Evolutionary conservation across 2,113 vertebrate species (phyloP).

Genomic region (Pomatostomus ruficeps): DNA sequence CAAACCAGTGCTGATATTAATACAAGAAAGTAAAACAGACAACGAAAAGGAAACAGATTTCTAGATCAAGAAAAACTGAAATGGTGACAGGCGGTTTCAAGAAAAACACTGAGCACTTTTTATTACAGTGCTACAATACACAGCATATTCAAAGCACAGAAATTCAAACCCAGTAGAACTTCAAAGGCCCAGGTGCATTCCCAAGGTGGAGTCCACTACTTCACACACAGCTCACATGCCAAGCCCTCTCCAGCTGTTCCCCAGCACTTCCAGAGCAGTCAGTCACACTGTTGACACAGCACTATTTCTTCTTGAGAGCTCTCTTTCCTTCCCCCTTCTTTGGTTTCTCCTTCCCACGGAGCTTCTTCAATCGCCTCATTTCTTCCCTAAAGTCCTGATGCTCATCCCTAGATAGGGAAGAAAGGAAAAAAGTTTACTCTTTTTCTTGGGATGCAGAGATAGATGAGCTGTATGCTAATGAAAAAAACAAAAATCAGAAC

Average conservation of each 20-base stretch:
- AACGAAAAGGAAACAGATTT: background rate
- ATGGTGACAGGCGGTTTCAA: background rate
- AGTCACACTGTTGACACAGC: background rate
- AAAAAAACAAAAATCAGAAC: background rate
- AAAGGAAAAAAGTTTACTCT: background rate
- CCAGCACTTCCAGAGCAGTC: background rate
- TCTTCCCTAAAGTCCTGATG: constrained; percentile 96
- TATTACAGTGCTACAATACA: background rate
- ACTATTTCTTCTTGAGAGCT: constrained; percentile 85
- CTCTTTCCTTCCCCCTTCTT: constrained; percentile 95
- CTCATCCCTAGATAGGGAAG: constrained; percentile 80
- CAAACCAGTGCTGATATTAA: background rate
- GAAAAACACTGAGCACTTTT: background rate
- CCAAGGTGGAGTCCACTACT: background rate
- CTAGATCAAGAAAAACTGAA: background rate
- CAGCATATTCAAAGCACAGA: background rate
- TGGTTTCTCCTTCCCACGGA: constrained; percentile 90
- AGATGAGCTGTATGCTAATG: background rate
- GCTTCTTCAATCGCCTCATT: constrained; percentile 85
- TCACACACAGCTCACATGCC: fast-evolving
- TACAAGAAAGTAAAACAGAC: background rate
- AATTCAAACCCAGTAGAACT: background rate
- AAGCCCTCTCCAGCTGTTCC: background rate
- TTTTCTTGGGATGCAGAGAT: background rate
- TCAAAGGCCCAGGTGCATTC: background rate